A percentile compares a stretch with the other conserved stretches of the same genome.
These are phyloP conservation scores for Agraylea sexmaculata DNA, from an alignment of 1,140 invertebrate species.

Conservation along the genomic window DNA sequence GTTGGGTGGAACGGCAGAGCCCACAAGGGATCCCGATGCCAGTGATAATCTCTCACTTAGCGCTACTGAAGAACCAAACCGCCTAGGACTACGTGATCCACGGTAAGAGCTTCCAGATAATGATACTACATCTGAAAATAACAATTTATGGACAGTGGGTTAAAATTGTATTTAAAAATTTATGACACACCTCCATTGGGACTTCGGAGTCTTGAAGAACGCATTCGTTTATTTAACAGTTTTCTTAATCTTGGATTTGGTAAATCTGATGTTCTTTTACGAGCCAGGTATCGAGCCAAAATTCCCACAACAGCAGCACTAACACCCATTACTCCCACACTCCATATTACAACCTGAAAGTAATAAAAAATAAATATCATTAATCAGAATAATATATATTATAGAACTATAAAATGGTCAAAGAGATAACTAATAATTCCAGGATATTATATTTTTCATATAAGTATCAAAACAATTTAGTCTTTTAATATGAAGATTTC, in stretches of 20 bases:
- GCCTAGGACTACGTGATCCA: conserved; percentile 33
- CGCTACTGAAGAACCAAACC: conserved; percentile 31
- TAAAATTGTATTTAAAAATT: neutral
- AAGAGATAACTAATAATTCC: too few relatives aligned
- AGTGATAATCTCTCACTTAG: conserved; percentile 48
- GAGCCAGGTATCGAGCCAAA: conserved; percentile 46
- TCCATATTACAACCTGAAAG: conserved; percentile 37
- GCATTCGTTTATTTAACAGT: conserved; percentile 40
- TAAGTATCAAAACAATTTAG: neutral
- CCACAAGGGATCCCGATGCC: conserved; percentile 46
- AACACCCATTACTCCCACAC: conserved; percentile 37
- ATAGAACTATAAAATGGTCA: too few relatives aligned
- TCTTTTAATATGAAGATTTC: neutral
- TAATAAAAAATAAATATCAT: conserved; percentile 1
- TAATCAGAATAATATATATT: too few relatives aligned
- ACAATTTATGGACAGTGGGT: neutral
- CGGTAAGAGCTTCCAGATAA: conserved; percentile 44
- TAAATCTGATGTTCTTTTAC: conserved; percentile 41
- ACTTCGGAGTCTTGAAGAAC: conserved; percentile 43
- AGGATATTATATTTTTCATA: too few relatives aligned
- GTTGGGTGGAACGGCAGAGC: conserved; percentile 15
- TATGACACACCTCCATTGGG: conserved; percentile 43
- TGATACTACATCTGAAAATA: conserved; percentile 38
- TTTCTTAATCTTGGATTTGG: conserved; percentile 38
- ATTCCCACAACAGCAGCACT: conserved; percentile 48